Evolutionary conservation across 2,797 vertebrate genomes (phyloP), one percentile per base, ranked within the genome.

Genomic region (Sternotherus odoratus): DNA sequence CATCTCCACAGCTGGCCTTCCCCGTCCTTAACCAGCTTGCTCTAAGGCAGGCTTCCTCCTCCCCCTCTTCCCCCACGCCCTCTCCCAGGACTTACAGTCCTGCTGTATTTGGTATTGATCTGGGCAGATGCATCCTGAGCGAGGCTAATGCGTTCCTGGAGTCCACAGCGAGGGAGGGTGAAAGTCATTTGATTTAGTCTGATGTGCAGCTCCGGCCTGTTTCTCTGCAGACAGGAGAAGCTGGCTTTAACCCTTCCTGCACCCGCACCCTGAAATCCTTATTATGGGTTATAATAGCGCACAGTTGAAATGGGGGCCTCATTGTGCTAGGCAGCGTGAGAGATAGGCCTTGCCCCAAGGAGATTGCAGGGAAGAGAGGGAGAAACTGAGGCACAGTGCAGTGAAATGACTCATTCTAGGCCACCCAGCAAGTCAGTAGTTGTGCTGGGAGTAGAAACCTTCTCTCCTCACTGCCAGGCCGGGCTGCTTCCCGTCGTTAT

Each of bases 81-180:
- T 74, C 57, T 6, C 26, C 60, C n/a, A 24, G 39, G 43, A 10
- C 39, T 24, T 1, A 2, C 8, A 19, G 28, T 33, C 12, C 51
- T 8, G 49, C 21, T 57, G 36, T 39, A 24, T 17, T 75, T 56
- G 12, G 43, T 72, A 85, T 87, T 3, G 17, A 85, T 90, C 79
- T 28, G 36, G 53, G 54, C 86, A 1, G 2, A 54, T 69, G 48
- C 75, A 82, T 88, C 77, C 83, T 86, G 72, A 90, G 81, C 1
- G 3, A 88, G 66, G 66, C 82, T 93, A 82, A 93, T 69, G 87
- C 77, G 46, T 49, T 94, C 80, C 90, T 75, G 46, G 46, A 89
- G 60, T 36, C 48, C 56, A n/a, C 77, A 51, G 72, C 36, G 28
- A 82, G 84, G 89, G 83, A 80, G 86, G 30, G 48, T 78, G 75